These are phyloP conservation scores for Drosophila lacicola DNA, from an alignment of 2,888 invertebrate species.

Conservation along the genomic window DNA sequence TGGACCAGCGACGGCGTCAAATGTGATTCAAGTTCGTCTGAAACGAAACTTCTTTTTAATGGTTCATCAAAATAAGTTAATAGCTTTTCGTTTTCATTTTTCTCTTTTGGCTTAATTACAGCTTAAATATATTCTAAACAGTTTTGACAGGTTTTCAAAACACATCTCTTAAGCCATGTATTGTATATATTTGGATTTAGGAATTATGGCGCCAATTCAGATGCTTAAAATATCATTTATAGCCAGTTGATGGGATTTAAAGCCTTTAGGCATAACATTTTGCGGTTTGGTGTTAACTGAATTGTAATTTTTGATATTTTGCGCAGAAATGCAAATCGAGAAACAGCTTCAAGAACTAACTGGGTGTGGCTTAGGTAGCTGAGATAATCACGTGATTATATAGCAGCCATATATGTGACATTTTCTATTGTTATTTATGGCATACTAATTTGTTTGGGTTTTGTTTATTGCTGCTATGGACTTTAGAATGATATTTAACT, in stretches of 20 bases:
- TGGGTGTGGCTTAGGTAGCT: slow-evolving; percentile 38
- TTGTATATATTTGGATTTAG: slow-evolving; percentile 10
- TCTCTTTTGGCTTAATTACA: slow-evolving; percentile 63
- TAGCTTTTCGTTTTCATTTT: slow-evolving; percentile 34
- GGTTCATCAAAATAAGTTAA: slow-evolving; percentile 76
- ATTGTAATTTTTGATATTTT: slow-evolving; percentile 40
- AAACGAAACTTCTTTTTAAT: slow-evolving; percentile 66
- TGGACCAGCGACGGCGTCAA: slow-evolving; percentile 52
- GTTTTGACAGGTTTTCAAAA: slow-evolving; percentile 58
- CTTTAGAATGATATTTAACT: neutral
- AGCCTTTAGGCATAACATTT: slow-evolving; percentile 3
- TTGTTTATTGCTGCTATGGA: slow-evolving; percentile 35
- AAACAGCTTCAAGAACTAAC: neutral
- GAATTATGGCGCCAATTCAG: slow-evolving; percentile 36
- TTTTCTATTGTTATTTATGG: slow-evolving; percentile 42
- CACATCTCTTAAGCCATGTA: slow-evolving; percentile 1
- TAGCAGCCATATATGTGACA: slow-evolving; percentile 41
- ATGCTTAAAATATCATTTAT: slow-evolving; percentile 47
- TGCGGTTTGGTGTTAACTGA: slow-evolving; percentile 38
- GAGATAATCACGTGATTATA: slow-evolving; percentile 54
- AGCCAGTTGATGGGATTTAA: slow-evolving; percentile 40
- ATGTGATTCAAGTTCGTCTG: slow-evolving; percentile 50
- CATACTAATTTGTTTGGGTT: slow-evolving; percentile 41
- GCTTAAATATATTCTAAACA: slow-evolving; percentile 55
- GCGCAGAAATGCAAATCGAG: slow-evolving; percentile 45